Percentiles rank a stretch among this genome's conserved stretches.
These are phyloP conservation scores for Myotis findleyi DNA, from an alignment of 2,797 vertebrate species.

Conservation along the genomic window DNA sequence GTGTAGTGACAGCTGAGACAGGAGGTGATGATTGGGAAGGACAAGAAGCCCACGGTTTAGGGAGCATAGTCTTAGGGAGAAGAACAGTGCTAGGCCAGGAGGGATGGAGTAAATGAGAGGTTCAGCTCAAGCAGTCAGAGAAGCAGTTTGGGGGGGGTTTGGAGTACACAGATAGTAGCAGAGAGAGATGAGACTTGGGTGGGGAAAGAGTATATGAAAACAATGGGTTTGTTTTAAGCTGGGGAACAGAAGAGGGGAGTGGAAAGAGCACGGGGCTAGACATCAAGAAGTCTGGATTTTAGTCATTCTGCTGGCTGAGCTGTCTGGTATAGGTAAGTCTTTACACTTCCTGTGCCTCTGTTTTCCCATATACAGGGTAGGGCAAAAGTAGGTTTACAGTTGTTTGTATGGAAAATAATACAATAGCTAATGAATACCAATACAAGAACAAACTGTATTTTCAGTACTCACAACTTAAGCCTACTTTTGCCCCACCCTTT, in stretches of 20 bases:
- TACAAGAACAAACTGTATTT: not conserved
- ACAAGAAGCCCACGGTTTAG: not conserved
- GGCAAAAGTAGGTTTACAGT: not conserved
- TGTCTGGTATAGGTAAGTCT: not conserved
- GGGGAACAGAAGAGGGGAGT: not conserved
- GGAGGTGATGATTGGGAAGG: not conserved
- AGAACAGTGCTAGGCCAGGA: not conserved
- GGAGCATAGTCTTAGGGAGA: not conserved
- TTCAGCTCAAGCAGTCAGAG: not conserved
- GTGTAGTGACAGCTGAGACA: not conserved
- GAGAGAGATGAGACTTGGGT: not conserved
- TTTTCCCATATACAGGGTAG: not conserved
- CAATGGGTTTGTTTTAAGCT: not conserved
- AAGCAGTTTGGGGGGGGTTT: not conserved
- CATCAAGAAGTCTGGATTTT: not conserved
- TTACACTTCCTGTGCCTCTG: not conserved
- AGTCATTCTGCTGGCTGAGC: conserved; percentile 1
- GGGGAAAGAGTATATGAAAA: not conserved
- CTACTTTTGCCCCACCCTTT: not conserved
- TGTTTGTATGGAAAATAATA: not conserved
- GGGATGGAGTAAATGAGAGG: not conserved
- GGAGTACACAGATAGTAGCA: not conserved
- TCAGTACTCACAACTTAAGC: not conserved
- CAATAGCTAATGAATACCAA: not conserved
- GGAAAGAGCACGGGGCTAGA: not conserved